A percentile compares a stretch with the other conserved stretches of the same genome.
These are phyloP conservation scores for Pluvianellus socialis DNA, from an alignment of 2,113 vertebrate species.

Conservation along the genomic window DNA sequence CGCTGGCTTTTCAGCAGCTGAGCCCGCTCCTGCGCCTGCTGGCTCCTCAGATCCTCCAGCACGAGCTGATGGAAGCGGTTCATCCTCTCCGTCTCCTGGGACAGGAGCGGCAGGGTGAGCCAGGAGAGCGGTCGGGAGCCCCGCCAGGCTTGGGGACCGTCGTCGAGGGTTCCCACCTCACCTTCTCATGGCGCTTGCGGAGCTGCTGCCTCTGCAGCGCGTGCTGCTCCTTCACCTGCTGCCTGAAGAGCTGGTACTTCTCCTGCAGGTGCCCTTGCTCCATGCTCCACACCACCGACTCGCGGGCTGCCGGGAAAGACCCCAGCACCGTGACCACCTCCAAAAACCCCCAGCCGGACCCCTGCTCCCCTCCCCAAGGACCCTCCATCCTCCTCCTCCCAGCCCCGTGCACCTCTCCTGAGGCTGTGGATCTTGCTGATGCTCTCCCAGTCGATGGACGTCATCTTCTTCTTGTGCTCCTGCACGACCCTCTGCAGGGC, in stretches of 20 bases:
- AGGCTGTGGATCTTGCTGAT: conserved; percentile 70
- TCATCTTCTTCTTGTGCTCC: conserved; percentile 75
- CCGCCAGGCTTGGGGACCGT: rapidly evolving
- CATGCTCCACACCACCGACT: conserved; percentile 71
- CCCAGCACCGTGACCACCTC: neutral
- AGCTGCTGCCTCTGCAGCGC: conserved; percentile 71
- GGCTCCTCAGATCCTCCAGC: conserved; percentile 65
- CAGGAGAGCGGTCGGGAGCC: rapidly evolving
- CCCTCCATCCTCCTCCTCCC: neutral
- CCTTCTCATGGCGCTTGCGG: conserved; percentile 73
- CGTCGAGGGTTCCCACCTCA: neutral
- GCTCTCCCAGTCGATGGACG: conserved; percentile 67
- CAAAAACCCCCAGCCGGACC: neutral
- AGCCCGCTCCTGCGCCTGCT: conserved; percentile 55
- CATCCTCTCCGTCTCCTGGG: conserved; percentile 71
- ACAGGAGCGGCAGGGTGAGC: neutral
- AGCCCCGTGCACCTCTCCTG: conserved; percentile 39
- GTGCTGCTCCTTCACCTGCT: conserved; percentile 76
- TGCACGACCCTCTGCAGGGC: conserved; percentile 69
- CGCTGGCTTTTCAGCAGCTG: conserved; percentile 67
- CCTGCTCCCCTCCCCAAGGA: too few species aligned
- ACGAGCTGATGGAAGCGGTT: conserved; percentile 67
- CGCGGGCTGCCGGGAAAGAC: conserved; percentile 51
- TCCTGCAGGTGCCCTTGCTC: conserved; percentile 76
- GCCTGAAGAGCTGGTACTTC: conserved; percentile 77